These are phyloP conservation scores for Zootermopsis nevadensis DNA, from an alignment of 2,888 invertebrate genomes.

Conservation along the genomic window DNA sequence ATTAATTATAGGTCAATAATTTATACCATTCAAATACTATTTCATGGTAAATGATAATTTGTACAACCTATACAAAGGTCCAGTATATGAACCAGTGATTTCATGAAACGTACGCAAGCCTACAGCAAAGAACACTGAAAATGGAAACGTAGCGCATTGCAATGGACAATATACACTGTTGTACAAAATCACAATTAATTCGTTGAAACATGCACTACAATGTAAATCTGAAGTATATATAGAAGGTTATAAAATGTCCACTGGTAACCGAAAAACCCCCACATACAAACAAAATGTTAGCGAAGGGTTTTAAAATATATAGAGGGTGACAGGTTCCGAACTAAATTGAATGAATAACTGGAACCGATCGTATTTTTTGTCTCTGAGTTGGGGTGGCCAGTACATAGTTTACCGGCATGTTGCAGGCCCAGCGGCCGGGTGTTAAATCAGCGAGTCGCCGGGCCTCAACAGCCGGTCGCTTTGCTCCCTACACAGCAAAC, in stretches of 20 bases:
- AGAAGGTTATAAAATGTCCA: conserved; percentile 23
- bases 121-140: conserved; percentile 19
- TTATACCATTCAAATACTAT: not conserved
- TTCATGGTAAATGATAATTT: not conserved
- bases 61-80: not conserved
- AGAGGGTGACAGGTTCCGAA: conserved; percentile 10
- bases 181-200: conserved; percentile 17
- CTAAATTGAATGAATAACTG: conserved; percentile 38
- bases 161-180: conserved; percentile 22
- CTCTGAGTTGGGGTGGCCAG: conserved; percentile 22
- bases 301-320: conserved; percentile 30
- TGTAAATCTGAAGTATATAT: conserved; percentile 28
- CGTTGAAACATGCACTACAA: conserved; percentile 35
- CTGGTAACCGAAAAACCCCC: conserved; percentile 9
- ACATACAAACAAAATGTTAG: not conserved
- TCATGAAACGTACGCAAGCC: not conserved
- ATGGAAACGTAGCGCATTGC: not conserved
- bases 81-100: not conserved
- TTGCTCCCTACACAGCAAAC: not conserved
- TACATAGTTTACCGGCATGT: conserved; percentile 35
- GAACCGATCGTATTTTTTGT: conserved; percentile 30
- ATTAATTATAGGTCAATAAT: no score
- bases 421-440: conserved; percentile 9
- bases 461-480: conserved; percentile 14
- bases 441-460: conserved; percentile 34